Conservation (phyloP, 2,797 vertebrate genomes). For the Melanotaenia nigrans region DNA sequence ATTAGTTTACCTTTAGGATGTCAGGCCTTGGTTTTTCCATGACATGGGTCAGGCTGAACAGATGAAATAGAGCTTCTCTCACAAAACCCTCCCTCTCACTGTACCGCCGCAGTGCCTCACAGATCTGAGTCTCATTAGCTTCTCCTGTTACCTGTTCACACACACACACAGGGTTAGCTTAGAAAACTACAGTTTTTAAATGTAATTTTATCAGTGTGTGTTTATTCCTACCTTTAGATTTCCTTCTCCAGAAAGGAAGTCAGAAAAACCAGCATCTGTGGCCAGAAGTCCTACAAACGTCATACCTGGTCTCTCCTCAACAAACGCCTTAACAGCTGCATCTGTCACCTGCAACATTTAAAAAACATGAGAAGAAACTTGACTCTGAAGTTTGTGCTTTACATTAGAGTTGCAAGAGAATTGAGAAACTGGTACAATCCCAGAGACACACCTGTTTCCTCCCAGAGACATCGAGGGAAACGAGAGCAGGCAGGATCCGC, state of each 20-base stretch:
- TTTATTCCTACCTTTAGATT: conserved; percentile 88
- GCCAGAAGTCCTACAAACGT: conserved; percentile 96
- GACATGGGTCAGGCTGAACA: conserved; percentile 95
- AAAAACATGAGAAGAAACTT: conserved; percentile 2
- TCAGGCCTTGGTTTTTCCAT: conserved; percentile 98
- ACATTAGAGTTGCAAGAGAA: not conserved
- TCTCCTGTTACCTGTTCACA: conserved; percentile 92
- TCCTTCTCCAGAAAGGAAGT: conserved; percentile 94
- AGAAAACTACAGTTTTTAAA: not conserved
- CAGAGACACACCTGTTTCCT: conserved; percentile 87
- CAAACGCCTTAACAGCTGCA: conserved; percentile 90
- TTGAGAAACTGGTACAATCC: not conserved
- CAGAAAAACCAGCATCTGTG: conserved; percentile 96
- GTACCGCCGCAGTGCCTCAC: conserved; percentile 95
- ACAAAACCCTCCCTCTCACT: conserved; percentile 97
- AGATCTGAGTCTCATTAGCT: conserved; percentile 97
- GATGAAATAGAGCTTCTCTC: conserved; percentile 96
- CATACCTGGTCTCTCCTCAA: conserved; percentile 94
- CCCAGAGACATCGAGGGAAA: conserved; percentile 95
- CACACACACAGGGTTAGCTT: not conserved
- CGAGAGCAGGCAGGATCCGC: conserved; percentile 90
- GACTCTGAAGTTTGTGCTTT: not conserved
- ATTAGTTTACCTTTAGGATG: conserved; percentile 90
- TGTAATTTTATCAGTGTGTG: not conserved
- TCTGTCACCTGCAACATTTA: conserved; percentile 85